phyloP scores from a whole-genome alignment of 53 echinoderm and acorn worm genomes.

The Echinarachnius parma region DNA sequence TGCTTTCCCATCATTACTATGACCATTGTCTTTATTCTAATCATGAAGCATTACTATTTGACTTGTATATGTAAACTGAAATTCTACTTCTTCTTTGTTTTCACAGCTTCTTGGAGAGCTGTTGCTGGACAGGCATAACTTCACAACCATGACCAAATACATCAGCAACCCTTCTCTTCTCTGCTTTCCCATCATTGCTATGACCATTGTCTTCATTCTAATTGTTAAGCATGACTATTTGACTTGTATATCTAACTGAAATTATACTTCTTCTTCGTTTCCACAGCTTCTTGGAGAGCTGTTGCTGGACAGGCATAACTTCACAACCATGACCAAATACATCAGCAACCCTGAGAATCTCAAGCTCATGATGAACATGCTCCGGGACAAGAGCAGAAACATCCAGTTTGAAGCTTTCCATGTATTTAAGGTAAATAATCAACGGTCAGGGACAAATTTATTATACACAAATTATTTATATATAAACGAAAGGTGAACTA shows the following conservation, averaged over 20 bases:
- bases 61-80: no score
- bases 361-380: constrained; percentile 99
- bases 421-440: constrained; percentile 97
- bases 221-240: no score
- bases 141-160: constrained; percentile 96
- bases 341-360: constrained; percentile 98
- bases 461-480: no score
- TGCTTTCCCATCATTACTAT: no score
- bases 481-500: no score
- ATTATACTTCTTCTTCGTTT: neutral
- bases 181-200: no score
- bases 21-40: no score
- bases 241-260: no score
- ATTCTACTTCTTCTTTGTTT: neutral
- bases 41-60: no score
- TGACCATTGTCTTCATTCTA: no score
- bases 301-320: constrained; percentile 95
- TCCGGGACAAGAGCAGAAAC: constrained; percentile 86
- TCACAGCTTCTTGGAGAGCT: constrained; percentile 59
- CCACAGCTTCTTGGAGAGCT: constrained; percentile 90
- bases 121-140: constrained; percentile 95
- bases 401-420: constrained; percentile 99
- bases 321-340: constrained; percentile 96
- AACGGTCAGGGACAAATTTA: no score
- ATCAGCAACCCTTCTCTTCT: constrained; percentile 99